Conservation (phyloP, 2,888 invertebrate genomes). For the Orchesella flavescens region DNA sequence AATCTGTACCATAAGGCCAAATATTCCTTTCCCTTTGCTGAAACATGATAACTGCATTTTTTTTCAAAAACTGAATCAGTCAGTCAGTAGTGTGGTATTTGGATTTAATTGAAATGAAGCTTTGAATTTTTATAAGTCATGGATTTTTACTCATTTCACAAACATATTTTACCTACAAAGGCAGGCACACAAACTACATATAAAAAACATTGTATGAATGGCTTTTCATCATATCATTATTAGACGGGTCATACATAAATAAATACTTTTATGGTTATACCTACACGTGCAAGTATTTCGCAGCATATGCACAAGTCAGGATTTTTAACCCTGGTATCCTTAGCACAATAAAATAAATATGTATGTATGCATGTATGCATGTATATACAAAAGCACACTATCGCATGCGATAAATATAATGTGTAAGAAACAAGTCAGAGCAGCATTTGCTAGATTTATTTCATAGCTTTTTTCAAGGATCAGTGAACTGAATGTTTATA, state of each 20-base stretch:
- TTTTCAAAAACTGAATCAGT: conserved; percentile 5
- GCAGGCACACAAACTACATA: no score
- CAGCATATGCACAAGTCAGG: no score
- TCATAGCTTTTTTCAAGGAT: conserved; percentile 51
- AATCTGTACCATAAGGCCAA: conserved; percentile 46
- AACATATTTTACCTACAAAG: not conserved
- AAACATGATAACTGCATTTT: conserved; percentile 46
- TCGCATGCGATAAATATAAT: not conserved
- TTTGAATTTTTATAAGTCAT: not conserved
- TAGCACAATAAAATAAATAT: not conserved
- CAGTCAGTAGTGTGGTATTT: not conserved
- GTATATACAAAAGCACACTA: not conserved
- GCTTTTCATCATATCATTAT: no score
- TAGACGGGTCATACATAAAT: no score
- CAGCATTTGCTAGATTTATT: not conserved
- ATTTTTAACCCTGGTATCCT: not conserved
- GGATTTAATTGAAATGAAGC: conserved; percentile 5
- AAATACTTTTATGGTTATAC: no score
- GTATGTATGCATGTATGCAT: conserved; percentile 19
- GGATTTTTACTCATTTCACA: not conserved
- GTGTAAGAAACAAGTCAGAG: not conserved
- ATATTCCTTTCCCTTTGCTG: conserved; percentile 47
- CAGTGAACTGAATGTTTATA: conserved; percentile 51
- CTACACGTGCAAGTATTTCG: no score
- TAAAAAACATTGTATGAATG: no score